phyloP scores from a whole-genome alignment of 1,140 invertebrate genomes.

The Meloidogyne floridensis region DNA sequence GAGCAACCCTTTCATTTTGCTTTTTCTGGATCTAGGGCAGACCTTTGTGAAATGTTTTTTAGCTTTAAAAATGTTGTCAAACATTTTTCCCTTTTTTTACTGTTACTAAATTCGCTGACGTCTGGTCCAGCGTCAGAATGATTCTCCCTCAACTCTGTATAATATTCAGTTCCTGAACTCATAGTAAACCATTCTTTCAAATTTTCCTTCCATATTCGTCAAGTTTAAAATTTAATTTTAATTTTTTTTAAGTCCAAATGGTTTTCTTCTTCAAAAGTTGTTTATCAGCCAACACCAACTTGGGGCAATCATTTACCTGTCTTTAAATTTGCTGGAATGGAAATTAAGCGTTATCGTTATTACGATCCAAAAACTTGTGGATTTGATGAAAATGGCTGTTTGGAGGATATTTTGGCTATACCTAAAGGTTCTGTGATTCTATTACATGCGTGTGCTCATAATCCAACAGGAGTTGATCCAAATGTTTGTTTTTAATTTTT shows the following conservation, averaged over 20 bases:
- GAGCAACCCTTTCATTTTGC: no score
- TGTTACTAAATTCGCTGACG: no score
- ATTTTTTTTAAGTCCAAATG: constrained; percentile 69
- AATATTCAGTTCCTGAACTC: no score
- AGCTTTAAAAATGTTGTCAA: no score
- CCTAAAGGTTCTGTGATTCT: constrained; percentile 89
- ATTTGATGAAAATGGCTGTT: constrained; percentile 82
- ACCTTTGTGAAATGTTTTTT: no score
- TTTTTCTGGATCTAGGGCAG: no score
- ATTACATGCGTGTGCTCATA: constrained; percentile 97
- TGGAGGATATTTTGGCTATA: constrained; percentile 87
- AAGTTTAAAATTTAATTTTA: background rate
- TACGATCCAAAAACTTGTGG: constrained; percentile 93
- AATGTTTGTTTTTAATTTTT: constrained; percentile 61
- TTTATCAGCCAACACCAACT: constrained; percentile 88
- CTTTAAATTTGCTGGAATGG: constrained; percentile 83
- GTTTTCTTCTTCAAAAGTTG: constrained; percentile 72
- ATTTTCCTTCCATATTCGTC: constrained; percentile 69
- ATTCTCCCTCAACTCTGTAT: no score
- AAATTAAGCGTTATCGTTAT: constrained; percentile 88
- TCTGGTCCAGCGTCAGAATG: no score
- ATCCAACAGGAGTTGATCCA: constrained; percentile 88
- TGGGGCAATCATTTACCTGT: constrained; percentile 97
- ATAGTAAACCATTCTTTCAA: no score
- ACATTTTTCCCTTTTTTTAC: no score